phyloP scores from a whole-genome alignment of 2,888 invertebrate species.

The Scrobipalpa costella region DNA sequence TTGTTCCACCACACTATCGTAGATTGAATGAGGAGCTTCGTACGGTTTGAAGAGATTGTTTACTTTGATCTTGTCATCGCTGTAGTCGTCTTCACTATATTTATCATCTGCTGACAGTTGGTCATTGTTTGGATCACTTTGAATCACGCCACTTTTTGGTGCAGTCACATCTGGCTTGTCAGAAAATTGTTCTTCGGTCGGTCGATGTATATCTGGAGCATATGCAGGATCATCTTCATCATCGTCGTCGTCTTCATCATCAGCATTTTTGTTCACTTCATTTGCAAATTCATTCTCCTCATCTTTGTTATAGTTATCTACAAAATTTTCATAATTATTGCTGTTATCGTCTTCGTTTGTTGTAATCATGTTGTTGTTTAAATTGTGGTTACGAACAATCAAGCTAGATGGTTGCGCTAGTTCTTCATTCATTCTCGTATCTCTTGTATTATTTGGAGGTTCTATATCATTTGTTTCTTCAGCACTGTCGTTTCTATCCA shows the following conservation, averaged over 20 bases:
- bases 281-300: constrained; percentile 36
- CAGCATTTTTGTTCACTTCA: constrained; percentile 29
- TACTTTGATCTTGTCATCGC: constrained; percentile 36
- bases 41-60: constrained; percentile 50
- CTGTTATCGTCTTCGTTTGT: constrained; percentile 33
- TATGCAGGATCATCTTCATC: not conserved
- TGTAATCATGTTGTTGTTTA: constrained; percentile 33
- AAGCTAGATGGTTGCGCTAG: constrained; percentile 52
- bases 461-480: constrained; percentile 42
- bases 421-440: constrained; percentile 41
- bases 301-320: constrained; percentile 28
- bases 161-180: constrained; percentile 32
- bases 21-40: constrained; percentile 49
- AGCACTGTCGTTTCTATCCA: constrained; percentile 50
- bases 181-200: constrained; percentile 30
- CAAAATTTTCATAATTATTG: constrained; percentile 33
- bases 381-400: constrained; percentile 52
- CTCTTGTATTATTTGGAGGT: constrained; percentile 28
- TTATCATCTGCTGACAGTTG: not conserved
- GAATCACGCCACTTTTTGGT: constrained; percentile 38
- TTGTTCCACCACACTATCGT: constrained; percentile 51
- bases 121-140: constrained; percentile 37
- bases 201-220: constrained; percentile 25
- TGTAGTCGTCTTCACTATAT: constrained; percentile 30
- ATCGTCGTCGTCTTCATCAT: not conserved